Evolutionary conservation across 2,888 invertebrate genomes (phyloP), one percentile per base, ranked within the genome.

Genomic region (Drosophila flavopinicola): DNA sequence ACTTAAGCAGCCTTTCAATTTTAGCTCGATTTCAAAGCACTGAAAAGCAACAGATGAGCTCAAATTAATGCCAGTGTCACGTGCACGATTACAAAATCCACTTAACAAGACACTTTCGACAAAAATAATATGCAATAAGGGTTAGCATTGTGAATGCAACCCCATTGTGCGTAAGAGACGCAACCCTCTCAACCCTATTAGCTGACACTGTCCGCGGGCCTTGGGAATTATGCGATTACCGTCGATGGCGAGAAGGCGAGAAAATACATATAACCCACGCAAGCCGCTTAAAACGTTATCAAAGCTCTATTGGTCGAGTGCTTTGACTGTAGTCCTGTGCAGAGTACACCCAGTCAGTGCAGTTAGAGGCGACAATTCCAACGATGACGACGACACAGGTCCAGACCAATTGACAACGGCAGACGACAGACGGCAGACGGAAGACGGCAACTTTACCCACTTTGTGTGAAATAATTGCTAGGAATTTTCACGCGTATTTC

Each of bases 401-500:
- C 39, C 47, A 29, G 38, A 32, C 42, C 54, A 23, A 24, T 38
- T 75, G 70, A 47, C 59, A 44, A 39, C 47, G 53, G 41, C 35
- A 53, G 59, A 25, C 52, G 53, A 15, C 17, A n/a, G 30, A 17
- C n/a, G 29, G 17, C 17, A 25, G 25, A 44, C 39, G 42, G 52
- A 48, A 38, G 57, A 32, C 33, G 33, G 45, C 33, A 70, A 41
- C 57, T 79, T 83, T 73, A 63, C 59, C 65, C 60, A 80, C 84
- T 86, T 86, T 85, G 71, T 85, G 78, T 68, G 75, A 74, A 82
- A 84, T 85, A 88, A 85, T 85, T 88, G 87, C 87, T 74, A 65
- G 89, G 85, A 78, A 86, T 86, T 87, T 88, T 75, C 86, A 79
- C 85, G 88, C 83, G 78, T 77, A 88, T 88, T 78, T 86, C 87